Evolutionary conservation across 2,113 vertebrate genomes (phyloP).

Genomic region (Heteronetta atricapilla): DNA sequence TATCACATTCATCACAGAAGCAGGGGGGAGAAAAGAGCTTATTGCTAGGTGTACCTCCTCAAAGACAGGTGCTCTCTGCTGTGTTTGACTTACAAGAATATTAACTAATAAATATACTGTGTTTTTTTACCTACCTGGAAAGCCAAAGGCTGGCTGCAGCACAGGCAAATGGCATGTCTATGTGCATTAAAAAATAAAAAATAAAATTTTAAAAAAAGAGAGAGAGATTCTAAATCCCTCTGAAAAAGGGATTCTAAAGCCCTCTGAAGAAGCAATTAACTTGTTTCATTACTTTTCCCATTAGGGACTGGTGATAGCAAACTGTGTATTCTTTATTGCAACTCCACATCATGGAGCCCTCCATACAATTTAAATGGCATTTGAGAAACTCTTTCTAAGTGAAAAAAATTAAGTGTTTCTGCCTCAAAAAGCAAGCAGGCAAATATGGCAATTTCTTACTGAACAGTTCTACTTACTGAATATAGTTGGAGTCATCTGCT

Average conservation of each 20-base stretch:
- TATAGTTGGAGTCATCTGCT: not conserved
- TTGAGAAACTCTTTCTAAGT: not conserved
- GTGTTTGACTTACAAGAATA: not conserved
- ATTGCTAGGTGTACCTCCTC: not conserved
- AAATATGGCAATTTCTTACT: conserved; percentile 3
- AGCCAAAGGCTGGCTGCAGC: not conserved
- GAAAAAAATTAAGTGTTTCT: not conserved
- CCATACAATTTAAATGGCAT: not conserved
- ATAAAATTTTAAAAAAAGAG: too few species aligned
- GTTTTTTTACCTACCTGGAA: not conserved
- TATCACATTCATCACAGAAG: not conserved
- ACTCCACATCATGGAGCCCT: not conserved
- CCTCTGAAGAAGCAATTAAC: not conserved
- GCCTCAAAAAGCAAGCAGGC: not conserved
- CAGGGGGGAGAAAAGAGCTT: not conserved
- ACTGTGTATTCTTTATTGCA: not conserved
- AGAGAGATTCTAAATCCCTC: too few species aligned
- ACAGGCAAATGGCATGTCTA: not conserved
- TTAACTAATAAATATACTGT: not conserved
- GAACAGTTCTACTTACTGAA: not conserved
- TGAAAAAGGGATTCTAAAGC: not conserved
- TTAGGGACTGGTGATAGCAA: not conserved
- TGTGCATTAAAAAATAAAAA: not conserved
- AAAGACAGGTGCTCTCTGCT: not conserved
- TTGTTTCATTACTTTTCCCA: not conserved